A percentile compares a stretch with the other conserved stretches of the same genome.
Evolutionary conservation across 2,113 vertebrate genomes (phyloP).

Genomic region (Pseudopipra pipra): DNA sequence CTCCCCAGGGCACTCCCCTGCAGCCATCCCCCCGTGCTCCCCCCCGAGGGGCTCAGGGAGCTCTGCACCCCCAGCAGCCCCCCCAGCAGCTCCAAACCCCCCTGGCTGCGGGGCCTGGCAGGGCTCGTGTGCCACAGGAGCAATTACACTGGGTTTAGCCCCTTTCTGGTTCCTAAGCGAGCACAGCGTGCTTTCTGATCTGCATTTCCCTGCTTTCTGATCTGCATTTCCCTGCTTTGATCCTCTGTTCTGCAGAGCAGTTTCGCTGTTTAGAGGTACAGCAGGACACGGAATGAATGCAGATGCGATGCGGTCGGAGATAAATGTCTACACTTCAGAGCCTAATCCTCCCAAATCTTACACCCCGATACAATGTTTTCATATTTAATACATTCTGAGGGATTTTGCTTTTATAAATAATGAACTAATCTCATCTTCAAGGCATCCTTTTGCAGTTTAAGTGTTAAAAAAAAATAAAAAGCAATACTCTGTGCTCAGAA

Average conservation of each 20-base stretch:
- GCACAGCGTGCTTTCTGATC: conserved; percentile 67
- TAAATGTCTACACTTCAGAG: conserved; percentile 65
- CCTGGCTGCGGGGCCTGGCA: not conserved
- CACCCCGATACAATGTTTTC: conserved; percentile 60
- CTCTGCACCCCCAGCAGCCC: not conserved
- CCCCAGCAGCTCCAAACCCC: not conserved
- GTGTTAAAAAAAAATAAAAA: not conserved
- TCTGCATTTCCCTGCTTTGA: conserved; percentile 70
- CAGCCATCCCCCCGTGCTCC: not conserved
- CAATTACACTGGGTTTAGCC: conserved; percentile 36
- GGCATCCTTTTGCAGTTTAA: conserved; percentile 37
- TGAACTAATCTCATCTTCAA: conserved; percentile 60
- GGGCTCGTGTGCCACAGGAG: not conserved
- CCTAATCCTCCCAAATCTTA: conserved; percentile 55
- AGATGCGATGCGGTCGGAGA: conserved; percentile 42
- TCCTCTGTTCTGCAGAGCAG: conserved; percentile 67
- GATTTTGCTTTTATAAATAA: conserved; percentile 67
- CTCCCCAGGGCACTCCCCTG: not conserved
- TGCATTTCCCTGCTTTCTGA: conserved; percentile 67
- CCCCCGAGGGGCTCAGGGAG: accelerated
- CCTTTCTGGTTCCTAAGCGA: conserved; percentile 25
- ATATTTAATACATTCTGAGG: conserved; percentile 59
- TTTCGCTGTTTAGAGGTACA: conserved; percentile 69
- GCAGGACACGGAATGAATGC: conserved; percentile 58
- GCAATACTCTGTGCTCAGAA: not conserved